phyloP scores from a whole-genome alignment of 2,888 invertebrate genomes.

The Eurois occulta region DNA sequence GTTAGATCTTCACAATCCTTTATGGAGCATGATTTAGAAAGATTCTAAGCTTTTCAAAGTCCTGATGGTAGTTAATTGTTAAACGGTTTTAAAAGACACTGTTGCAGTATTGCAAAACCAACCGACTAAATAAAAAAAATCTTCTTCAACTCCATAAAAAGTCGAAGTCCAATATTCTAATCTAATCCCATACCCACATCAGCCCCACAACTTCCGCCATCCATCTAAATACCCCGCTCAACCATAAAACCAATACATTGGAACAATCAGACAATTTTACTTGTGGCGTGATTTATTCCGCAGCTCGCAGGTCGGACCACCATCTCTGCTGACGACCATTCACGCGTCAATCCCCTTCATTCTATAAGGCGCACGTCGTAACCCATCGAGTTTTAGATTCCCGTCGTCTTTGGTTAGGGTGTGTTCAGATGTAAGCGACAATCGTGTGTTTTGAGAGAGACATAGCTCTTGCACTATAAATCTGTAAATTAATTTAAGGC shows the following conservation, averaged over 20 bases:
- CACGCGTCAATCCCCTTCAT: slow-evolving; percentile 70
- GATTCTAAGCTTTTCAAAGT: not conserved
- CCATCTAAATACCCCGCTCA: slow-evolving; percentile 53
- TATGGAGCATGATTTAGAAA: no score
- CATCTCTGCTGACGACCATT: slow-evolving; percentile 62
- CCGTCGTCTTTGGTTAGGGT: slow-evolving; percentile 18
- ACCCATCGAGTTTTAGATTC: slow-evolving; percentile 55
- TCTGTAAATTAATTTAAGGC: not conserved
- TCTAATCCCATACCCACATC: slow-evolving; percentile 7
- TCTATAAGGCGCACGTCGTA: slow-evolving; percentile 66
- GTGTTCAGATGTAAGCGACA: not conserved
- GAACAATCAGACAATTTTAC: slow-evolving; percentile 64
- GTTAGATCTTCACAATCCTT: not conserved
- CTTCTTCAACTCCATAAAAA: not conserved
- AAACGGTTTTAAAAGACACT: not conserved
- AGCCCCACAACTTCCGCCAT: slow-evolving; percentile 33
- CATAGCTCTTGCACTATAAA: not conserved
- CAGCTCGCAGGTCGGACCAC: slow-evolving; percentile 59
- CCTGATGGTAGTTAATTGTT: no score
- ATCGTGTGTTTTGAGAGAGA: not conserved
- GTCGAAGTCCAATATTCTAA: slow-evolving; percentile 31
- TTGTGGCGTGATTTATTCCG: slow-evolving; percentile 61
- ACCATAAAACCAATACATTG: slow-evolving; percentile 60
- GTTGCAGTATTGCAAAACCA: no score
- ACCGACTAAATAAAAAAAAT: not conserved